Conservation (phyloP, 2,113 vertebrate genomes). For the Hippocampus barbouri region DNA sequence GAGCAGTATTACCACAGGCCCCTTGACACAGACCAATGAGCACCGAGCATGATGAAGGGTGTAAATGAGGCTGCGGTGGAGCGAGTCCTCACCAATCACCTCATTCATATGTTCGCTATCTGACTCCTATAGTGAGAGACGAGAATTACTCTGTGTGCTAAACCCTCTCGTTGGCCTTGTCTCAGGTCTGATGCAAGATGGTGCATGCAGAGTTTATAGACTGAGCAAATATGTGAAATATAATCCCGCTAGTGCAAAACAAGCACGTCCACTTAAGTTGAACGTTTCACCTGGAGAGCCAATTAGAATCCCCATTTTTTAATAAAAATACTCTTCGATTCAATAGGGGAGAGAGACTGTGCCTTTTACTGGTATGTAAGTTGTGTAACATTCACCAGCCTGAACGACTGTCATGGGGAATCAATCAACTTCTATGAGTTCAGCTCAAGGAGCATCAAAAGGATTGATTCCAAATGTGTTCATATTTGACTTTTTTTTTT, state of each 20-base stretch:
- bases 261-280: not conserved
- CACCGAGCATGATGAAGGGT: slow-evolving; percentile 39
- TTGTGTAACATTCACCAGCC: too few species aligned
- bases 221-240: not conserved
- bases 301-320: not conserved
- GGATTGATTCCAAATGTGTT: not conserved
- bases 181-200: slow-evolving; percentile 12
- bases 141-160: slow-evolving; percentile 40
- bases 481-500: not conserved
- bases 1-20: slow-evolving; percentile 8
- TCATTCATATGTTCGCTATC: slow-evolving; percentile 64
- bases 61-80: slow-evolving; percentile 32
- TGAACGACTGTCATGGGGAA: too few species aligned
- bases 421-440: not conserved
- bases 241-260: not conserved
- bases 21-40: slow-evolving; percentile 6
- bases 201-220: slow-evolving; percentile 10
- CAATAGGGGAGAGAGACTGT: too few species aligned
- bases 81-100: slow-evolving; percentile 53
- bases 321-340: not conserved
- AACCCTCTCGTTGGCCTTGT: slow-evolving; percentile 18
- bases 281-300: not conserved
- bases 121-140: slow-evolving; percentile 44
- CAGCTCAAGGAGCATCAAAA: not conserved
- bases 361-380: too few species aligned